A percentile compares a stretch with the other conserved stretches of the same genome.
Evolutionary conservation across 30 jellyfish, hydroid and myxozoan genomes (phyloP).

Genomic region (Mastigias papua): DNA sequence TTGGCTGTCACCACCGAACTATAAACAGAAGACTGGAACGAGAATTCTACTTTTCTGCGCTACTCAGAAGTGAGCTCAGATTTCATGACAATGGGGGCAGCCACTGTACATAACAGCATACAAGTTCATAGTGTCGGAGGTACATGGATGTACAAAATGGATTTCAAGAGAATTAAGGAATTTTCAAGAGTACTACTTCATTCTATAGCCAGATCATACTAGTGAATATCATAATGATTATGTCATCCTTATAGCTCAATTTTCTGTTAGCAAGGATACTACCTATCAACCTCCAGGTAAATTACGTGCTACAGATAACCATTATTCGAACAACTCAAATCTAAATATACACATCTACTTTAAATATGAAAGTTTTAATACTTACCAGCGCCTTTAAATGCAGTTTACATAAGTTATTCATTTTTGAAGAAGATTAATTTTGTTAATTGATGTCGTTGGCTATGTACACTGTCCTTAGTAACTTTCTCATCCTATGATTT

Average conservation of each 20-base stretch:
- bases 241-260: too few species aligned
- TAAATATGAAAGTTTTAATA: not conserved
- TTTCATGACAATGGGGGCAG: not conserved
- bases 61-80: not conserved
- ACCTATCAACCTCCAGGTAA: too few species aligned
- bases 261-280: too few species aligned
- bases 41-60: not conserved
- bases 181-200: not conserved
- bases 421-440: conserved; percentile 18
- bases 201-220: too few species aligned
- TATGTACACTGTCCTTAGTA: not conserved
- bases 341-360: not conserved
- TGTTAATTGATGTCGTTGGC: conserved; percentile 8
- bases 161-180: not conserved
- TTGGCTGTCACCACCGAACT: too few species aligned
- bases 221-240: too few species aligned
- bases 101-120: not conserved
- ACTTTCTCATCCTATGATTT: conserved; percentile 18
- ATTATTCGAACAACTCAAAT: not conserved
- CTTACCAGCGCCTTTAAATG: too few species aligned
- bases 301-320: not conserved
- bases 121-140: not conserved
- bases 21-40: not conserved
- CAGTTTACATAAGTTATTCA: not conserved
- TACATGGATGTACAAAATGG: not conserved